Evolutionary conservation across 1,140 invertebrate species (phyloP), one percentile per base, ranked within the genome.

Genomic region (Pogonomyrmex californicus): DNA sequence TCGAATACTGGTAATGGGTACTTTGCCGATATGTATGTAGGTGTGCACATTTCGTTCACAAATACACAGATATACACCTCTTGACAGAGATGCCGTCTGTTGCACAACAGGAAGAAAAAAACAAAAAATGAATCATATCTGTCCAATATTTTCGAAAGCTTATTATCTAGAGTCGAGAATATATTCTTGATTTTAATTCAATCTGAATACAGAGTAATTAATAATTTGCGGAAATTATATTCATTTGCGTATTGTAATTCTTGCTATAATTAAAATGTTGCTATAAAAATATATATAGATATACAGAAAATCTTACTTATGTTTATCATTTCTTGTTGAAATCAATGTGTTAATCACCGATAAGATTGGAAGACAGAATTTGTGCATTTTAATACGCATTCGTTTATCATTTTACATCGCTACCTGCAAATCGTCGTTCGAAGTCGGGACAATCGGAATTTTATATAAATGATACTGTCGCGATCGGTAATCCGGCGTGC

Each of bases 1-100:
- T 90, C 71, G 82, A 90, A 90, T 86, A 76, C 47, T n/a, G 88
- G 71, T 90, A 91, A 91, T 91, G 71, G 82, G 77, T 87, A 91
- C 89, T 85, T 91, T 83, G 73, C 82, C 33, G 68, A 73, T 85
- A 86, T 87, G 36, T 51, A 70, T 56, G 58, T 51, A 56, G 36
- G 44, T 78, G 49, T 76, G 38, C 71, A 44, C 70, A 78, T 75
- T 65, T 30, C 47, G 36, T 41, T 44, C 54, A 60, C 70, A 71
- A 41, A 81, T 58, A 63, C 17, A 33, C 38, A 38, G 23, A 38
- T 41, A 49, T 41, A 33, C 30, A 23, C 49, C 47, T 81, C 82
- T 62, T 73, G 44, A 86, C 44, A 82, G 78, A 86, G 66, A 71
- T 88, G n/a, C 30, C 44, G 23, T 70, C 41, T 33, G 4, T 44